A percentile compares a stretch with the other conserved stretches of the same genome.
These are phyloP conservation scores for Chaetops frenatus DNA, from an alignment of 2,113 vertebrate genomes.

Conservation along the genomic window DNA sequence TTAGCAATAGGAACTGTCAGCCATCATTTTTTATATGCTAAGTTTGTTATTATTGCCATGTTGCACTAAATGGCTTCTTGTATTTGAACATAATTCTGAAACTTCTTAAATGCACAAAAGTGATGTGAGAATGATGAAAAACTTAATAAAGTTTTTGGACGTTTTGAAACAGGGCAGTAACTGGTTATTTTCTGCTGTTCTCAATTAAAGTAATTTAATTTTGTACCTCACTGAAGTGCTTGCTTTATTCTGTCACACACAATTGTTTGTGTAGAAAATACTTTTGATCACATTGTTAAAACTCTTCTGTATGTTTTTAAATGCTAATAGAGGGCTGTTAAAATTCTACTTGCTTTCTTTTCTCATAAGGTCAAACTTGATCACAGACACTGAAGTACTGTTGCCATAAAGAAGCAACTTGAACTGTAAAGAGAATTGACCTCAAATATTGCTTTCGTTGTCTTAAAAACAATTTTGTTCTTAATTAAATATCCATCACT, in stretches of 20 bases:
- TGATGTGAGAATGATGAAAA: neutral
- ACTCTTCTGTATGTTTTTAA: neutral
- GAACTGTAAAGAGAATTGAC: neutral
- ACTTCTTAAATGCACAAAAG: neutral
- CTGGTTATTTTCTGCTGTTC: neutral
- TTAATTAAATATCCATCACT: neutral
- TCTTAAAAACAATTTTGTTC: neutral
- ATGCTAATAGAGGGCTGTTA: neutral
- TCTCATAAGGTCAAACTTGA: neutral
- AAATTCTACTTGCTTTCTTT: neutral
- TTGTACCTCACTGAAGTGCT: neutral
- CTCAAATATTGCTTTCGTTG: neutral
- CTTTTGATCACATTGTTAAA: neutral
- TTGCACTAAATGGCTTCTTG: neutral
- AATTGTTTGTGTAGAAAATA: neutral
- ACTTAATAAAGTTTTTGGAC: neutral
- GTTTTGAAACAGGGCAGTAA: neutral
- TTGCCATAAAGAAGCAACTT: neutral
- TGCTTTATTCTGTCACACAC: neutral
- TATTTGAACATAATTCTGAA: neutral
- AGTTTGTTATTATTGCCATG: neutral
- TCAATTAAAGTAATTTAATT: neutral
- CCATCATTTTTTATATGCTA: neutral
- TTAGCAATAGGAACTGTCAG: neutral
- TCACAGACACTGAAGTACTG: neutral